Evolutionary conservation across 2,113 vertebrate genomes (phyloP).

Genomic region (Tangachromis dhanisi): DNA sequence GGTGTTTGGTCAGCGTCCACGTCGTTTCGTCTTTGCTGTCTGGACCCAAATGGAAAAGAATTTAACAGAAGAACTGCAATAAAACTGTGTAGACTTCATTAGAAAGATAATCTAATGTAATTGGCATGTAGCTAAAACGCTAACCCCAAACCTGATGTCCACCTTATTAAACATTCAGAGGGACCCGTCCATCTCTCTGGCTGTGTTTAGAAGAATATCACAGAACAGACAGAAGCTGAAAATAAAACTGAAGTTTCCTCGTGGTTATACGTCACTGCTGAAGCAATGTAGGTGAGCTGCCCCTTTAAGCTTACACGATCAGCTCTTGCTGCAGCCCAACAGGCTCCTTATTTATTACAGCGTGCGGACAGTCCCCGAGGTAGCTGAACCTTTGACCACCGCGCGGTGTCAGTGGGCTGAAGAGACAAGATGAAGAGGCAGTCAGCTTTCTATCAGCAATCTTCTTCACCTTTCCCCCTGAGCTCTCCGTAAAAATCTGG

Average conservation of each 20-base stretch:
- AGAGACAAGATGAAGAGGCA: conserved; percentile 21
- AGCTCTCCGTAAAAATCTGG: conserved; percentile 42
- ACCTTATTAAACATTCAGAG: not conserved
- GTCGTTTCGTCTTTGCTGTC: not conserved
- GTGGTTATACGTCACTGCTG: not conserved
- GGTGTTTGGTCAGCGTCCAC: not conserved
- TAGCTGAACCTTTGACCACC: conserved; percentile 6
- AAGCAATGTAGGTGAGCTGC: not conserved
- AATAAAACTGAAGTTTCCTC: not conserved
- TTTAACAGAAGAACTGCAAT: not conserved
- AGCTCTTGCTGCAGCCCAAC: not conserved
- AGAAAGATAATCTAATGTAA: not conserved
- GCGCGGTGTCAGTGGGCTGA: not conserved
- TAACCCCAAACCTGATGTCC: not conserved
- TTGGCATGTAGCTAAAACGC: not conserved
- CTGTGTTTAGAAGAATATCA: not conserved
- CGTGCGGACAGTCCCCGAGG: not conserved
- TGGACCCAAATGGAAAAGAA: not conserved
- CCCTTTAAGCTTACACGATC: not conserved
- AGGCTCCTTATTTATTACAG: not conserved
- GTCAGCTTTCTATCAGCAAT: not conserved
- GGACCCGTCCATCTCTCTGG: not conserved
- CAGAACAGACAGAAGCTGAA: not conserved
- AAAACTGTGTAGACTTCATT: not conserved
- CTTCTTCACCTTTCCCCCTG: conserved; percentile 7